Conservation (phyloP, 2,888 invertebrate genomes). For the Flexamia atlantica region DNA sequence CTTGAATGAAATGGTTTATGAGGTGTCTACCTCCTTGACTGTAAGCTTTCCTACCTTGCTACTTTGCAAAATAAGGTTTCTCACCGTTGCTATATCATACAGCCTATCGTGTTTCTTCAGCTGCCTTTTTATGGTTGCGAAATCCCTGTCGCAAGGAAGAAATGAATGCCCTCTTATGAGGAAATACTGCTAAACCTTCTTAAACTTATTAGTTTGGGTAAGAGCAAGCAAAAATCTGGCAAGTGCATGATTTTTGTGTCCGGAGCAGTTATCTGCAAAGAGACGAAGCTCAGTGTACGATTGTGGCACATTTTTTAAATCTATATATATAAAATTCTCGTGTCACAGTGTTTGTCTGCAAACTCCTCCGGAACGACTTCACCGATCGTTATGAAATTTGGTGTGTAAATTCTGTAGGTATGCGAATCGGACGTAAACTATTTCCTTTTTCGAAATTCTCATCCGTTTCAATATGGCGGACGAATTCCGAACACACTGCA, state of each 20-base stretch:
- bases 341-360: too few species aligned
- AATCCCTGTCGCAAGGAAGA: constrained; percentile 67
- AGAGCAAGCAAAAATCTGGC: constrained; percentile 64
- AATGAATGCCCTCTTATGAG: constrained; percentile 68
- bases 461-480: too few species aligned
- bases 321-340: too few species aligned
- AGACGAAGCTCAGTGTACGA: constrained; percentile 65
- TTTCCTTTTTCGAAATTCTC: too few species aligned
- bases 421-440: too few species aligned
- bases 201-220: constrained; percentile 65
- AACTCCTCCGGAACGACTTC: too few species aligned
- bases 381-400: too few species aligned
- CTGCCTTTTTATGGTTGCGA: constrained; percentile 65
- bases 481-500: too few species aligned
- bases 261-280: constrained; percentile 70
- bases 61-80: constrained; percentile 37
- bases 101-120: constrained; percentile 65
- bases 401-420: too few species aligned
- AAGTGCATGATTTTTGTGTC: constrained; percentile 68
- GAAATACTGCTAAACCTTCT: constrained; percentile 66
- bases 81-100: constrained; percentile 60
- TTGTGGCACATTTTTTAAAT: constrained; percentile 43
- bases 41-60: constrained; percentile 61
- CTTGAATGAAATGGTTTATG: constrained; percentile 65
- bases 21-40: constrained; percentile 61